A percentile compares a stretch with the other conserved stretches of the same genome.
phyloP scores from a whole-genome alignment of 2,797 vertebrate genomes.

The Lophius americanus region DNA sequence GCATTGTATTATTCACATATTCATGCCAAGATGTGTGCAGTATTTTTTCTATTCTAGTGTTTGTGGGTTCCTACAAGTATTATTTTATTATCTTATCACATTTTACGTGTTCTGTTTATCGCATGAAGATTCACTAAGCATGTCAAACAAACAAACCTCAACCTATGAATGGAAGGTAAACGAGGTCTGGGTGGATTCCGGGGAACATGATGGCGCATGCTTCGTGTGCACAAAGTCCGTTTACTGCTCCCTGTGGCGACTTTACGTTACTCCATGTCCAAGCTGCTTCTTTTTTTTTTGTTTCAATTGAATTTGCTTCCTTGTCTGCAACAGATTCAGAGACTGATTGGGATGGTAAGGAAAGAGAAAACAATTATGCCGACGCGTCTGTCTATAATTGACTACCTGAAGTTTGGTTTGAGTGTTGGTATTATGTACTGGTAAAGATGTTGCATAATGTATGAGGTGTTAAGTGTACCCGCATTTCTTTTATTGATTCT shows the following conservation, averaged over 20 bases:
- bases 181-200: background rate
- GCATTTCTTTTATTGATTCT: slow-evolving; percentile 36
- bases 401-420: slow-evolving; percentile 38
- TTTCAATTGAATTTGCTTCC: slow-evolving; percentile 70
- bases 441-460: slow-evolving; percentile 57
- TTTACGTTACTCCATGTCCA: slow-evolving; percentile 11
- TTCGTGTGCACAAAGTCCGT: background rate
- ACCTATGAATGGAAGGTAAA: background rate
- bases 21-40: no score
- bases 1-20: background rate
- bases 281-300: slow-evolving; percentile 35
- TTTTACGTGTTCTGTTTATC: background rate
- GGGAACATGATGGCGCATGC: slow-evolving; percentile 17
- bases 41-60: background rate
- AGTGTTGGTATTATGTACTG: slow-evolving; percentile 59
- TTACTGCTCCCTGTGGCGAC: slow-evolving; percentile 2
- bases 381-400: slow-evolving; percentile 11
- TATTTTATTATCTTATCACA: no score
- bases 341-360: slow-evolving; percentile 73
- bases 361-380: slow-evolving; percentile 22
- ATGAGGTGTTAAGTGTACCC: slow-evolving; percentile 20
- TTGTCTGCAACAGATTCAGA: slow-evolving; percentile 72
- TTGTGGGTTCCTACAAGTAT: background rate
- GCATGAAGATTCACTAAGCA: slow-evolving; percentile 19
- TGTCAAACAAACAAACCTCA: background rate